These are phyloP conservation scores for Odocoileus hemionus DNA, from an alignment of 2,113 vertebrate genomes.

Conservation along the genomic window DNA sequence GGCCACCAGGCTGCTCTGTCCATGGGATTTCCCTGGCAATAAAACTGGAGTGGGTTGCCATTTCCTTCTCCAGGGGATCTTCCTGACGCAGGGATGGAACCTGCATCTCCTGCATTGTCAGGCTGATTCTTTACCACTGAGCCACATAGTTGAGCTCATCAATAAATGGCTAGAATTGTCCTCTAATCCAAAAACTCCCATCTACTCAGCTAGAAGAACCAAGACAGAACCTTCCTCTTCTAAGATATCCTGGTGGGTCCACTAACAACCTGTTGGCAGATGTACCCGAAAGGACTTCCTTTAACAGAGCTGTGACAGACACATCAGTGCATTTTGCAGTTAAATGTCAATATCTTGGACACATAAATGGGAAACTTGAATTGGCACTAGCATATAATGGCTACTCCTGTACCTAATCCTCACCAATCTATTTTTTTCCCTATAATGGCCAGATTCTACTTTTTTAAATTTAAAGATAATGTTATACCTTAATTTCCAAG, in stretches of 20 bases:
- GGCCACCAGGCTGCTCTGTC: neutral
- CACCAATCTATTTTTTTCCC: neutral
- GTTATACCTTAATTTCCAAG: neutral
- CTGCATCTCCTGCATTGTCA: accelerated
- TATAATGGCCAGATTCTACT: neutral
- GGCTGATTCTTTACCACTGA: neutral
- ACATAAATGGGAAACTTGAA: neutral
- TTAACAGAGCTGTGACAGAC: neutral
- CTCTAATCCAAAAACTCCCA: neutral
- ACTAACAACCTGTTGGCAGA: neutral
- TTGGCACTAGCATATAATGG: neutral
- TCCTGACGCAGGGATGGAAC: neutral
- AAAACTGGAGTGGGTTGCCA: neutral
- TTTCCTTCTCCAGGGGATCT: neutral
- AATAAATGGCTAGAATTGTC: neutral
- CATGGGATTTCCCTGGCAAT: neutral
- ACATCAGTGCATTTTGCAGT: neutral
- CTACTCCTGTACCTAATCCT: neutral
- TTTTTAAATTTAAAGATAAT: neutral
- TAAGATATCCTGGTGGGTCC: neutral
- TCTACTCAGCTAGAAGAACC: neutral
- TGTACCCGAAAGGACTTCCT: neutral
- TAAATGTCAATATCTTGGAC: neutral
- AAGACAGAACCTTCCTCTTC: neutral
- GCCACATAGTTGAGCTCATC: neutral